These are phyloP conservation scores for Portunus trituberculatus DNA, from an alignment of 1,140 invertebrate species.

Conservation along the genomic window DNA sequence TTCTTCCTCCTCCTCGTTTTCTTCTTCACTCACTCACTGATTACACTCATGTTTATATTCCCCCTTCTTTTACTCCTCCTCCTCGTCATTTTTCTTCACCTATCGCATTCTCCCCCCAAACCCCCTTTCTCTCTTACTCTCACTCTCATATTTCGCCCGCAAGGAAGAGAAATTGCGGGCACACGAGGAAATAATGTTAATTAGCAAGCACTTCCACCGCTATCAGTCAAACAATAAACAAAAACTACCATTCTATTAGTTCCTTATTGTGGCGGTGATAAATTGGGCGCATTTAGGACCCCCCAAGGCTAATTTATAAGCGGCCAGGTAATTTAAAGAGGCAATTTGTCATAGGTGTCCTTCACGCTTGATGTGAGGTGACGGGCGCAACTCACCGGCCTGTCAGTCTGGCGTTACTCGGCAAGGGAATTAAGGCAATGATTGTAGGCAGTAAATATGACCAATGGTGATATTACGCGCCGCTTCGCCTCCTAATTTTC, in stretches of 20 bases:
- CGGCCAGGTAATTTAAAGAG: constrained; percentile 2
- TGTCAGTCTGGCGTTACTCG: neutral
- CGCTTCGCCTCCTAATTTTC: neutral
- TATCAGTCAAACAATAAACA: neutral
- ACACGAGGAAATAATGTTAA: neutral
- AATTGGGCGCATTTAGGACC: neutral
- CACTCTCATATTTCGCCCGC: neutral
- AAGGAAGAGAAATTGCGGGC: neutral
- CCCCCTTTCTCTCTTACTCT: neutral
- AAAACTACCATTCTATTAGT: neutral
- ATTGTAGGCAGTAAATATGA: neutral
- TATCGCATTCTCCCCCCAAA: neutral
- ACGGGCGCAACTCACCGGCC: neutral
- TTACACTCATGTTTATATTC: neutral
- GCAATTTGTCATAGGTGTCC: neutral
- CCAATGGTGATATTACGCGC: neutral
- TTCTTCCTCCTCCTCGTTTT: neutral
- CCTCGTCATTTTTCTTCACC: neutral
- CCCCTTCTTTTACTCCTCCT: neutral
- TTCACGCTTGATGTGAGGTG: neutral
- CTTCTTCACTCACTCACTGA: neutral
- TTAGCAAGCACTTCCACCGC: neutral
- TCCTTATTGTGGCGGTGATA: neutral
- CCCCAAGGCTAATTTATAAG: neutral
- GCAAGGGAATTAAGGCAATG: neutral